These are phyloP conservation scores for Hydropotes inermis DNA, from an alignment of 2,113 vertebrate species.

Conservation along the genomic window DNA sequence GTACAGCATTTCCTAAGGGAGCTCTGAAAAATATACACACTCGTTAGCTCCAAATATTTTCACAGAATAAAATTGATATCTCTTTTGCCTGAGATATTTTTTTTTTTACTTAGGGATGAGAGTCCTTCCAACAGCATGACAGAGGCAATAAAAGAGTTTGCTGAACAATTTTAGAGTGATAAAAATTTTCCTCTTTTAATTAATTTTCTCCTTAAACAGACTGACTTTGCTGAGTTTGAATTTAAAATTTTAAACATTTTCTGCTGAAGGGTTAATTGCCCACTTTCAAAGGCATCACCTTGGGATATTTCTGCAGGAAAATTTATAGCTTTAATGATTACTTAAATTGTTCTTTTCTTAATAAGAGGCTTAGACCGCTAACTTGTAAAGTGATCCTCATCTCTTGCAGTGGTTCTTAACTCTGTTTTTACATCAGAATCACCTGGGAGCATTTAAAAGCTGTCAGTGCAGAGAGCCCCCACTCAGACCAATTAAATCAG, in stretches of 20 bases:
- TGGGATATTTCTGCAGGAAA: slow-evolving; percentile 24
- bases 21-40: slow-evolving; percentile 60
- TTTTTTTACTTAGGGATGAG: slow-evolving; percentile 12
- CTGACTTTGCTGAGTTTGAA: neutral
- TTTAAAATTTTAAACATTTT: slow-evolving; percentile 4
- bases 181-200: neutral
- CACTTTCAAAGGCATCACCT: neutral
- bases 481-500: slow-evolving; percentile 50
- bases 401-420: neutral
- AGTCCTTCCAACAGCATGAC: neutral
- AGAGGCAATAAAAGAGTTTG: neutral
- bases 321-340: neutral
- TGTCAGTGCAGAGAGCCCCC: neutral
- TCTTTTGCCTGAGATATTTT: slow-evolving; percentile 26
- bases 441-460: slow-evolving; percentile 4
- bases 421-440: neutral
- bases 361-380: neutral
- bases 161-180: neutral
- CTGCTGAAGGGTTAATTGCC: slow-evolving; percentile 16
- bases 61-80: slow-evolving; percentile 61
- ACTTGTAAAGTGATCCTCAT: neutral
- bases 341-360: slow-evolving; percentile 22
- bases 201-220: slow-evolving; percentile 37
- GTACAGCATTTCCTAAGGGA: slow-evolving; percentile 60
- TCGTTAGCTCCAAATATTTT: slow-evolving; percentile 68